A percentile compares a stretch with the other conserved stretches of the same genome.
Evolutionary conservation across 2,113 vertebrate species (phyloP).

Genomic region (Dendrocopos noguchii): DNA sequence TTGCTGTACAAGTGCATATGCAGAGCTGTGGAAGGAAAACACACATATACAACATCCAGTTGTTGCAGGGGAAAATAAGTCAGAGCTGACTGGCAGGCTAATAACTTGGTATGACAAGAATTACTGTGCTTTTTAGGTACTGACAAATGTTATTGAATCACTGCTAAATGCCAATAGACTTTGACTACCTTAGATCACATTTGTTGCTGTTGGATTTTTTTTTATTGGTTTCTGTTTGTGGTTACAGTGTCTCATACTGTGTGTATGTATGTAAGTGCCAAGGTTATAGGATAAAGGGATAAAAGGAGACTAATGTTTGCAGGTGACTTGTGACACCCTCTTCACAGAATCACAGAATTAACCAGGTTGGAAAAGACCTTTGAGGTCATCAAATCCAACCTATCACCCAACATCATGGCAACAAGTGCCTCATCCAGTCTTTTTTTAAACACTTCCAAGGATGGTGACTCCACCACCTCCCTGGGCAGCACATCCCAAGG

Average conservation of each 20-base stretch:
- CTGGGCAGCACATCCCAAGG: too few species aligned
- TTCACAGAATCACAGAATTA: too few species aligned
- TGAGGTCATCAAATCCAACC: too few species aligned
- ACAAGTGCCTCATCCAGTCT: too few species aligned
- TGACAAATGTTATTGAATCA: not conserved
- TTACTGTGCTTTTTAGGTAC: not conserved
- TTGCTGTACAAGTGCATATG: accelerated
- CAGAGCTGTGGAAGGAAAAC: not conserved
- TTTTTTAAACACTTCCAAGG: too few species aligned
- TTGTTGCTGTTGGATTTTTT: accelerated
- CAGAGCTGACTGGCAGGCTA: not conserved
- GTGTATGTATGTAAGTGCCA: not conserved
- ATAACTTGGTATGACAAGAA: not conserved
- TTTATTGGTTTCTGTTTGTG: not conserved
- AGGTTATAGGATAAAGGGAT: not conserved
- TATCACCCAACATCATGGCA: too few species aligned
- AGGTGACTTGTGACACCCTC: not conserved
- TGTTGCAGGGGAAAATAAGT: not conserved
- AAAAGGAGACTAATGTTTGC: not conserved
- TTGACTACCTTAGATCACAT: not conserved
- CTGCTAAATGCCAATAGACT: not conserved
- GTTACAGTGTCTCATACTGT: not conserved
- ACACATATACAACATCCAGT: not conserved
- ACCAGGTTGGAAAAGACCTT: too few species aligned
- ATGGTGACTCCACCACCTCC: too few species aligned